These are phyloP conservation scores for Pogoniulus pusillus DNA, from an alignment of 2,797 vertebrate species.

Conservation along the genomic window DNA sequence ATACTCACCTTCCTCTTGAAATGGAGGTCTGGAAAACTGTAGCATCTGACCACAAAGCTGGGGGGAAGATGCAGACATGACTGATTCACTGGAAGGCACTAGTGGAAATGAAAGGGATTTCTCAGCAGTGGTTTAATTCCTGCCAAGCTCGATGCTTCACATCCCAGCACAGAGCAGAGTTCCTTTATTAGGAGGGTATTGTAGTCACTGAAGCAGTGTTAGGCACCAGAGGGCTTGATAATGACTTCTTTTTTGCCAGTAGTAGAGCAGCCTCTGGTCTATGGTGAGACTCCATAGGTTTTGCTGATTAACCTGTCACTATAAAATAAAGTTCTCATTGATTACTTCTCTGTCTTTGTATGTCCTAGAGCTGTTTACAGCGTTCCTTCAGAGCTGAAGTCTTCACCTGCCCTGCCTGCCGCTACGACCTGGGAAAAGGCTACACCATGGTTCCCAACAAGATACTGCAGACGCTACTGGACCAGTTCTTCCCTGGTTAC, in stretches of 20 bases:
- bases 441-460: conserved; percentile 94
- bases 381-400: conserved; percentile 96
- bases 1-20: neutral
- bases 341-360: neutral
- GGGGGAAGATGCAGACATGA: neutral
- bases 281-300: neutral
- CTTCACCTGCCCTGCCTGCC: conserved; percentile 96
- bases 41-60: neutral
- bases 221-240: neutral
- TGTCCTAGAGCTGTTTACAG: conserved; percentile 90
- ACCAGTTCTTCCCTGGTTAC: conserved; percentile 99
- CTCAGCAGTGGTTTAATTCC: neutral
- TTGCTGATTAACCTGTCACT: neutral
- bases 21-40: neutral
- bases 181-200: neutral
- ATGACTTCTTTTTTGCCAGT: neutral
- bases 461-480: conserved; percentile 92
- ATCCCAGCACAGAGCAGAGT: neutral
- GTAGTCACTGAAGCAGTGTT: neutral
- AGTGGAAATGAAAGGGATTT: neutral
- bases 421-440: conserved; percentile 93
- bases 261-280: neutral
- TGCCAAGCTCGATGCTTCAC: neutral
- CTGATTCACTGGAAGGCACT: neutral
- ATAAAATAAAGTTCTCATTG: neutral